These are phyloP conservation scores for Ichneumon xanthorius DNA, from an alignment of 2,888 invertebrate genomes.

Conservation along the genomic window DNA sequence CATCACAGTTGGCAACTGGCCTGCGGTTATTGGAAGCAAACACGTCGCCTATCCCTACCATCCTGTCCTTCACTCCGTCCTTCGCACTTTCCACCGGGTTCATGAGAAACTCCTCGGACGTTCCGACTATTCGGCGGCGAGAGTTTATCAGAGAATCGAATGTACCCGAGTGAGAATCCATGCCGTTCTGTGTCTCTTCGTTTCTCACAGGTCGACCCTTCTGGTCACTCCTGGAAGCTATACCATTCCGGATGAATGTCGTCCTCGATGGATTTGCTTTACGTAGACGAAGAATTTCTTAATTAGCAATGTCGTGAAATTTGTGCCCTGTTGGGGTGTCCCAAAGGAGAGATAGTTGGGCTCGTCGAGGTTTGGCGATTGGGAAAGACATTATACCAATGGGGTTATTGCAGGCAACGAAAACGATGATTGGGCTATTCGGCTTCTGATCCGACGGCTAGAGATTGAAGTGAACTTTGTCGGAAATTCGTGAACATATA, in stretches of 20 bases:
- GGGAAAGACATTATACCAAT: neutral
- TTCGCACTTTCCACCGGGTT: slow-evolving; percentile 1
- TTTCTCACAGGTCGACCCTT: slow-evolving; percentile 43
- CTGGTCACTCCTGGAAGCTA: slow-evolving; percentile 26
- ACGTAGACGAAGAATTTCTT: slow-evolving; percentile 12
- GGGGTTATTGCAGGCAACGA: neutral
- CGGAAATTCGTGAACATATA: neutral
- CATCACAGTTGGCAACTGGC: slow-evolving; percentile 80
- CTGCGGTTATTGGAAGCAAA: slow-evolving; percentile 70
- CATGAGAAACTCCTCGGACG: slow-evolving; percentile 41
- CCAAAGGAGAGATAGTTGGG: neutral
- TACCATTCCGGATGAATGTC: slow-evolving; percentile 23
- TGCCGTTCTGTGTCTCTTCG: slow-evolving; percentile 23
- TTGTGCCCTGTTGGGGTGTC: neutral
- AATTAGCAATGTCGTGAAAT: neutral
- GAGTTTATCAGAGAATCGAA: slow-evolving; percentile 53
- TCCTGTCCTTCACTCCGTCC: slow-evolving; percentile 61
- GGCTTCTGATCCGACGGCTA: neutral
- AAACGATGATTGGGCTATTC: neutral
- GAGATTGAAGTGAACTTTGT: neutral
- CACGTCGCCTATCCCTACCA: slow-evolving; percentile 64
- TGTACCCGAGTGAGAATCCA: slow-evolving; percentile 45
- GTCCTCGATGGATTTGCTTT: neutral
- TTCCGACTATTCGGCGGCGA: slow-evolving; percentile 53
- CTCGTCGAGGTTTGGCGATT: neutral